Evolutionary conservation across 2,113 vertebrate genomes (phyloP), one percentile per base, ranked within the genome.

Genomic region (Hucho hucho): DNA sequence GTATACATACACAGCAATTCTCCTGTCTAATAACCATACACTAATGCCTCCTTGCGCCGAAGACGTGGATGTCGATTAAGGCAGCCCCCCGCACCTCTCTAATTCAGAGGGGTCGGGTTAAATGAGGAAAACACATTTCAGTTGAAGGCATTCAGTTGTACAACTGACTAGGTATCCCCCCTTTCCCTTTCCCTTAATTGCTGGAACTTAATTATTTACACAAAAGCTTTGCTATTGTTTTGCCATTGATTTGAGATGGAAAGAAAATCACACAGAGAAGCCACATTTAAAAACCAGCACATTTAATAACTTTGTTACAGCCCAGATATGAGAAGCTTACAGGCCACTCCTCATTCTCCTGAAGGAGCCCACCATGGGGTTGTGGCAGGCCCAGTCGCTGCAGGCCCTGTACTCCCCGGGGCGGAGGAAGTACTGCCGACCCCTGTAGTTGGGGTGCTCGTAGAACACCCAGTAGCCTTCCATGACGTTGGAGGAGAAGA

Each of bases 391-490:
- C 93, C 92, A 93, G 67, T 94, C 91, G 0, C 81, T 80, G n/a
- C 87, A 94, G 82, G 77, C 82, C 80, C 86, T 87, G 87, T 93
- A 94, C 84, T 92, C 87, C 61, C 90, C 92, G 0, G 92, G 90
- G 64, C 90, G 81, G 83, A 93, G 78, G 90, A 94, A 89, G 75
- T 89, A 94, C 88, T 93, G 90, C 64, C 91, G 90, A 26, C 92
- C 91, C 79, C 87, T 92, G 86, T 90, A 93, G 89, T 92, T 84
- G 1, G 92, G 90, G 75, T 94, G 92, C 89, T 92, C 92, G 5
- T 92, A 92, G 88, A 93, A 91, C 84, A 86, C 81, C 92, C 92
- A 94, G 90, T 75, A 92, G 26, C 92, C 91, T 79, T 91, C 90
- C 84, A 86, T 83, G 73, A 93, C 70, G 66, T 93, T 87, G 80